Percentiles rank a stretch among this genome's conserved stretches.
Conservation (phyloP, 2,797 vertebrate species). For the Ceryle rudis region DNA sequence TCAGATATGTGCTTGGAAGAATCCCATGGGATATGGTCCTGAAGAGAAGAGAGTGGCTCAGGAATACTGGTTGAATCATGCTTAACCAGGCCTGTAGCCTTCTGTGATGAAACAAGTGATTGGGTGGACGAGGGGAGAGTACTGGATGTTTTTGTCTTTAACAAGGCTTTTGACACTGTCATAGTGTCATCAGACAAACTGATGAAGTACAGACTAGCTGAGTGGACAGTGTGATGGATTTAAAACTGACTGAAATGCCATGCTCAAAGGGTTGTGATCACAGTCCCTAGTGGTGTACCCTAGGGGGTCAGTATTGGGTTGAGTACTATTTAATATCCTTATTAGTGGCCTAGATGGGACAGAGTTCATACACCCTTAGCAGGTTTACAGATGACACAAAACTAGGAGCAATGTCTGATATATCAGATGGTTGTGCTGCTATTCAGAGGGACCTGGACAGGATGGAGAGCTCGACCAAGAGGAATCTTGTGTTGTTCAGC, state of each 20-base stretch:
- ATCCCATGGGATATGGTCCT: neutral
- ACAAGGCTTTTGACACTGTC: neutral
- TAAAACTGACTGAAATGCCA: neutral
- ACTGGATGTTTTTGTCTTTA: neutral
- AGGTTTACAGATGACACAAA: neutral
- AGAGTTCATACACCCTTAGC: neutral
- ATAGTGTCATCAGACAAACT: neutral
- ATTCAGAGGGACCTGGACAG: neutral
- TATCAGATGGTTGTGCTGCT: neutral
- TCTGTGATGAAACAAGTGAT: neutral
- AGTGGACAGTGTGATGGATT: neutral
- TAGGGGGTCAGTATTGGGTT: neutral
- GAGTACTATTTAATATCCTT: neutral
- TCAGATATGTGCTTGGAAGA: neutral
- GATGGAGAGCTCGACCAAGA: neutral
- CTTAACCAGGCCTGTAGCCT: neutral
- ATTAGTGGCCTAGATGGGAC: neutral
- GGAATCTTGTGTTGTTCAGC: neutral
- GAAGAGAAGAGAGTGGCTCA: neutral
- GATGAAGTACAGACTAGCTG: neutral
- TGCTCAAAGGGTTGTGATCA: neutral
- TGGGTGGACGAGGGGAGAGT: neutral
- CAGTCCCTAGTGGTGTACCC: neutral
- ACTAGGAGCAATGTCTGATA: neutral
- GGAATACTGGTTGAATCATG: neutral